Evolutionary conservation across 2,888 invertebrate genomes (phyloP).

Genomic region (Operophtera brumata): DNA sequence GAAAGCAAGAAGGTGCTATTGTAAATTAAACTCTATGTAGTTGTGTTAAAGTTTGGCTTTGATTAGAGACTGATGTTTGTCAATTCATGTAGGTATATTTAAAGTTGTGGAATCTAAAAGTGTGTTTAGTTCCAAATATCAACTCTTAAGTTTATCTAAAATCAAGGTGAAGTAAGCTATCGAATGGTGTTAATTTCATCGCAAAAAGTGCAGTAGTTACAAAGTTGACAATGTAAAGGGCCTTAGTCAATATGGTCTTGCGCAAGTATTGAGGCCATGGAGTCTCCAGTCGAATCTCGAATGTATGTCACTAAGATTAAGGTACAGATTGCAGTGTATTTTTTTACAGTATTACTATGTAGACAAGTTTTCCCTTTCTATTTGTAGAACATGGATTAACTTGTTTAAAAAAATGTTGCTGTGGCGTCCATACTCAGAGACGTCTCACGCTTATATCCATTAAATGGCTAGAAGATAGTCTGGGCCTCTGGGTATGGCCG

Average conservation of each 20-base stretch:
- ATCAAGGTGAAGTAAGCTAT: not conserved
- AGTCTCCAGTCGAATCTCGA: constrained; percentile 25
- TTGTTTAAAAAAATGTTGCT: constrained; percentile 18
- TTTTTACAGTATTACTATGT: constrained; percentile 17
- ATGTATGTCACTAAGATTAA: constrained; percentile 19
- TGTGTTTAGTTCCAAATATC: not conserved
- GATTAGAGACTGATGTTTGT: constrained; percentile 17
- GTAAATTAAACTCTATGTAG: constrained; percentile 31
- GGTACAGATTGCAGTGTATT: constrained; percentile 24
- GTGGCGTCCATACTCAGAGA: not conserved
- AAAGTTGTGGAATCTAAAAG: too few relatives aligned
- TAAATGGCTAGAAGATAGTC: not conserved
- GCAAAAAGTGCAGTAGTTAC: constrained; percentile 4
- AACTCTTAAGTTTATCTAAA: not conserved
- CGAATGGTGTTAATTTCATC: constrained; percentile 1
- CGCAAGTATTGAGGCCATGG: constrained; percentile 11
- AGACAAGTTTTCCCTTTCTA: constrained; percentile 29
- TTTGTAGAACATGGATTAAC: constrained; percentile 28
- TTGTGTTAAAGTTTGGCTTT: constrained; percentile 5
- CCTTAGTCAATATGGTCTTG: constrained; percentile 11
- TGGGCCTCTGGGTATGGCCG: not conserved
- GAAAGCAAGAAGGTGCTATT: constrained; percentile 69
- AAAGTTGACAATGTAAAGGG: constrained; percentile 6
- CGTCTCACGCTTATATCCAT: not conserved
- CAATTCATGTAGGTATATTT: constrained; percentile 1